phyloP scores from a whole-genome alignment of 2,113 vertebrate species.

The Chamaea fasciata region DNA sequence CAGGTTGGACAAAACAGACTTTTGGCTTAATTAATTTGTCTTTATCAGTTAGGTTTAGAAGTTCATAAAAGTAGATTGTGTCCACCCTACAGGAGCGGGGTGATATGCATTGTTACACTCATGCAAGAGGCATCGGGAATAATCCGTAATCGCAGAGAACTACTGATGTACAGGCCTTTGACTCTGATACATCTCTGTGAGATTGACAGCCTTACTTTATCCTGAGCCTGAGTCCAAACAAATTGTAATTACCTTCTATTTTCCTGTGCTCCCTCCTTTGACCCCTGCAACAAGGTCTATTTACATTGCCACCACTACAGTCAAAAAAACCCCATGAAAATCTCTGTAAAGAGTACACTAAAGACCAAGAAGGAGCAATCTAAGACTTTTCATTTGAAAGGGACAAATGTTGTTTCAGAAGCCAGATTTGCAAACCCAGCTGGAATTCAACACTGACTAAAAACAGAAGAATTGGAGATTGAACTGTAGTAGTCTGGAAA shows the following conservation, averaged over 20 bases:
- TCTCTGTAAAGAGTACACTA: not conserved
- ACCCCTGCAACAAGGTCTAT: not conserved
- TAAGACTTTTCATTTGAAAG: not conserved
- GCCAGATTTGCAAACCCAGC: not conserved
- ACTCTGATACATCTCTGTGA: not conserved
- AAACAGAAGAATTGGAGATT: not conserved
- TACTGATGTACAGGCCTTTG: not conserved
- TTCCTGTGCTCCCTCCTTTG: not conserved
- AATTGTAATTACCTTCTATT: not conserved
- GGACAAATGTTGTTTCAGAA: not conserved
- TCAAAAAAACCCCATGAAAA: not conserved
- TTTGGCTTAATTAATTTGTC: not conserved
- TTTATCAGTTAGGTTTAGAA: not conserved
- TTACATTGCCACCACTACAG: not conserved
- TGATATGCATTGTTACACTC: rapidly evolving
- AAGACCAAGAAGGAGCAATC: not conserved
- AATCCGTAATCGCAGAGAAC: not conserved
- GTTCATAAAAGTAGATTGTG: not conserved
- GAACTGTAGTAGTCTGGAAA: not conserved
- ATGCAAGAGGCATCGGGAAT: not conserved
- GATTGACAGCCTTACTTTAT: not conserved
- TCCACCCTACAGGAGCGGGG: not conserved
- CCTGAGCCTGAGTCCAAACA: not conserved
- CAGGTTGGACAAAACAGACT: not conserved
- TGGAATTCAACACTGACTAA: not conserved